A percentile compares a stretch with the other conserved stretches of the same genome.
Conservation (phyloP, 2,797 vertebrate genomes). For the Melanotaenia nigrans region DNA sequence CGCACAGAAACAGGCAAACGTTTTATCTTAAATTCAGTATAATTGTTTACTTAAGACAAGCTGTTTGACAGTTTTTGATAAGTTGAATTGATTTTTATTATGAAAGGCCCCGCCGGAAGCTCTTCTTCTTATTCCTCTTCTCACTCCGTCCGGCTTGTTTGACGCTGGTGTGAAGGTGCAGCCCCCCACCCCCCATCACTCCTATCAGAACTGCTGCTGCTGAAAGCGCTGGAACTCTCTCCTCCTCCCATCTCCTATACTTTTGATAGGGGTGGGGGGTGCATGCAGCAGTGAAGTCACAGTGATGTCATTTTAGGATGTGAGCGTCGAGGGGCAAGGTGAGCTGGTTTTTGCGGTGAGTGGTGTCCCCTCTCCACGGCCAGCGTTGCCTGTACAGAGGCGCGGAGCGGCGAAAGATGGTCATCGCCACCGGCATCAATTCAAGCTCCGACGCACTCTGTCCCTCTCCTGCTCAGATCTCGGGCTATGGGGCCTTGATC, state of each 20-base stretch:
- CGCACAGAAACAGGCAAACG: too few species aligned
- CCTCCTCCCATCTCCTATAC: slow-evolving; percentile 67
- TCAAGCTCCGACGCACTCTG: slow-evolving; percentile 81
- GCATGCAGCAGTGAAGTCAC: slow-evolving; percentile 84
- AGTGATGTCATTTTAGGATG: slow-evolving; percentile 87
- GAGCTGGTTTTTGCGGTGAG: slow-evolving; percentile 78
- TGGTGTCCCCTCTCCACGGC: slow-evolving; percentile 77
- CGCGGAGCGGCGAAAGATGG: slow-evolving; percentile 90
- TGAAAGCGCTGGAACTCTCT: slow-evolving; percentile 66
- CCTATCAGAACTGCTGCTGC: slow-evolving; percentile 66
- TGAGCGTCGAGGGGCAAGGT: slow-evolving; percentile 77
- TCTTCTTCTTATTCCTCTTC: neutral
- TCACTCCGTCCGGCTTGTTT: slow-evolving; percentile 12
- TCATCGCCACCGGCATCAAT: slow-evolving; percentile 83
- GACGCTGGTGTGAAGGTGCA: slow-evolving; percentile 66
- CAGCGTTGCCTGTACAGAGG: slow-evolving; percentile 78
- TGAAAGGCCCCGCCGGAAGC: slow-evolving; percentile 63
- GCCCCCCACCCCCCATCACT: slow-evolving; percentile 49
- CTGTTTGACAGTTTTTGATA: neutral
- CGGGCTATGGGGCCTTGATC: slow-evolving; percentile 86
- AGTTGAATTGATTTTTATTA: slow-evolving; percentile 51
- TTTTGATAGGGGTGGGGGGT: slow-evolving; percentile 58
- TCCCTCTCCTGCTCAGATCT: slow-evolving; percentile 85
- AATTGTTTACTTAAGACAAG: neutral
- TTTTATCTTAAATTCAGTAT: too few species aligned